Percentiles rank a stretch among this genome's conserved stretches.
Conservation (phyloP, 2,113 vertebrate species). For the Elachura formosa region DNA sequence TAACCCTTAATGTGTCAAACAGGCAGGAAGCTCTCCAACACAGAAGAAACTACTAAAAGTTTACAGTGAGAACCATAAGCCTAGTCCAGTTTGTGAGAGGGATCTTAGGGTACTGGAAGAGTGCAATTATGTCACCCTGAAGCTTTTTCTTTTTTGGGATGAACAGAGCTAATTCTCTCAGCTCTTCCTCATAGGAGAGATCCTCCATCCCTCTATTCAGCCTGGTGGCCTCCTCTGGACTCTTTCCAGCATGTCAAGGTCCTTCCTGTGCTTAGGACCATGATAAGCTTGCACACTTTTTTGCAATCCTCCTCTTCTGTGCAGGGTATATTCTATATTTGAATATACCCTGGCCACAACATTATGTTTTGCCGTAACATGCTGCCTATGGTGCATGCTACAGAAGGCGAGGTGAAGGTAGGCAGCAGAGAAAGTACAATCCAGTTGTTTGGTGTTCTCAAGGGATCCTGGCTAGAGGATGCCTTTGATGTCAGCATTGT, state of each 20-base stretch:
- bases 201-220: not conserved
- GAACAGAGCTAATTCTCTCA: not conserved
- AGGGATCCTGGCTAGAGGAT: not conserved
- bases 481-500: rapidly evolving
- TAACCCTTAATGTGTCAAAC: not conserved
- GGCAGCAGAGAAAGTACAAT: not conserved
- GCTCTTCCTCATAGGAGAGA: not conserved
- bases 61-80: not conserved
- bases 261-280: not conserved
- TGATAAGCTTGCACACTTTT: not conserved
- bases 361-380: not conserved
- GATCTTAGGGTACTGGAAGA: not conserved
- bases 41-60: not conserved
- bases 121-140: rapidly evolving
- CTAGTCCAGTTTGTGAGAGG: not conserved
- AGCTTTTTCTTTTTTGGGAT: not conserved
- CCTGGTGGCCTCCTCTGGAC: not conserved
- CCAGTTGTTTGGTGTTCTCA: rapidly evolving
- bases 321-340: not conserved
- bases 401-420: rapidly evolving
- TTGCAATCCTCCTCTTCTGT: not conserved
- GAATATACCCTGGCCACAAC: rapidly evolving
- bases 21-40: not conserved
- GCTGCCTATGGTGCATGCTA: rapidly evolving
- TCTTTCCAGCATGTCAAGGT: not conserved